Conservation (phyloP, 2,888 invertebrate genomes). For the Andrena marginata region DNA sequence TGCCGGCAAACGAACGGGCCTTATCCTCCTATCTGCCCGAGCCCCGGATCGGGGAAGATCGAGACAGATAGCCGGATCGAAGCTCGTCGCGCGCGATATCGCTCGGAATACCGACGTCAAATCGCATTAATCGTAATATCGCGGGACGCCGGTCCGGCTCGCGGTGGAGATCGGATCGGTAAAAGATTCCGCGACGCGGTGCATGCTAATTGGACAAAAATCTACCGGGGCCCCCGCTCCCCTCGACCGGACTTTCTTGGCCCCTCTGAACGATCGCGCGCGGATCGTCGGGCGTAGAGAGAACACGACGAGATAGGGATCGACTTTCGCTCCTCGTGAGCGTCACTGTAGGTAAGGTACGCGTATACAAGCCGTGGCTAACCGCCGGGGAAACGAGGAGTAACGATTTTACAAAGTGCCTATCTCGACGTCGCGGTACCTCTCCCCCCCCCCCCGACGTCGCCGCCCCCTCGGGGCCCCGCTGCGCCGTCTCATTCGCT, state of each 20-base stretch:
- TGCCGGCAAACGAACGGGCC: background rate
- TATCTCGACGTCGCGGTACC: conserved; percentile 57
- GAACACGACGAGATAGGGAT: conserved; percentile 75
- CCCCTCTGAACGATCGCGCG: conserved; percentile 49
- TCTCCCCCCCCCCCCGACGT: conserved; percentile 2
- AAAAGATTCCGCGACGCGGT: conserved; percentile 73
- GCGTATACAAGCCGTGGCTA: conserved; percentile 64
- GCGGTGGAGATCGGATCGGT: conserved; percentile 66
- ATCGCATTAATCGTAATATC: conserved; percentile 77
- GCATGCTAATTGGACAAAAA: conserved; percentile 79
- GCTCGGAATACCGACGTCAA: conserved; percentile 71
- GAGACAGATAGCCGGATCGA: conserved; percentile 21
- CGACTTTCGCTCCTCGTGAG: conserved; percentile 77
- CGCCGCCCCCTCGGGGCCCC: conserved; percentile 12
- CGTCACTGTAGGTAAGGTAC: conserved; percentile 75
- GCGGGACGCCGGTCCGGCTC: conserved; percentile 59
- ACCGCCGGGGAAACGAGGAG: conserved; percentile 71
- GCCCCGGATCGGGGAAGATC: conserved; percentile 27
- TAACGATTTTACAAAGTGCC: conserved; percentile 75
- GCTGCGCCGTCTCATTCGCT: conserved; percentile 36
- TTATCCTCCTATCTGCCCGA: conserved; percentile 3
- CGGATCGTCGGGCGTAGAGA: conserved; percentile 71
- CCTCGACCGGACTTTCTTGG: conserved; percentile 38
- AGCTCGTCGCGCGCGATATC: conserved; percentile 36
- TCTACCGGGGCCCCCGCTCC: conserved; percentile 45